Percentiles rank a stretch among this genome's conserved stretches.
Evolutionary conservation across 2,797 vertebrate genomes (phyloP).

Genomic region (Peromyscus melanophrys): DNA sequence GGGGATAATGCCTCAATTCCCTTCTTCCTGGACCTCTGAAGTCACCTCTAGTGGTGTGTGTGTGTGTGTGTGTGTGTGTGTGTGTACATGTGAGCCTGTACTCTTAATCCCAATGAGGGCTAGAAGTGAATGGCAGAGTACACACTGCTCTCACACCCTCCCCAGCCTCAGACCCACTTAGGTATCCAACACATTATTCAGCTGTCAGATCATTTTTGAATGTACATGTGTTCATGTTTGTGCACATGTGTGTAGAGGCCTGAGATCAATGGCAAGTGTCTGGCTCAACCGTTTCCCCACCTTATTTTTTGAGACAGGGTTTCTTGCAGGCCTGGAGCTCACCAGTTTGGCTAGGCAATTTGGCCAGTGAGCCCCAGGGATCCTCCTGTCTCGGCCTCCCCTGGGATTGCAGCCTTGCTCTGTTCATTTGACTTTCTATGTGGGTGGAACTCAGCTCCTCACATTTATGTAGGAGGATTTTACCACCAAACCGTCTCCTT

Average conservation of each 20-base stretch:
- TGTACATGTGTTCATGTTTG: neutral
- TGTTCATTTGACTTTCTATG: neutral
- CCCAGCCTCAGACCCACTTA: constrained; percentile 45
- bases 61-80: neutral
- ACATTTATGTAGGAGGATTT: neutral
- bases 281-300: neutral
- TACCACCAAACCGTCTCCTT: neutral
- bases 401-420: neutral
- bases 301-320: neutral
- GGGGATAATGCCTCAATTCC: neutral
- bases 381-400: neutral
- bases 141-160: fast-evolving
- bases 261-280: neutral
- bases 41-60: neutral
- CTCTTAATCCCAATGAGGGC: neutral
- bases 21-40: neutral
- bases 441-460: neutral
- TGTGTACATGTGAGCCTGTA: no score
- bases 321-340: neutral
- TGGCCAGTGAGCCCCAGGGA: neutral
- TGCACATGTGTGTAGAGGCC: neutral
- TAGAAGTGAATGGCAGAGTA: neutral
- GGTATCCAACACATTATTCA: constrained; percentile 4
- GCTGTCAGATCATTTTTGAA: neutral
- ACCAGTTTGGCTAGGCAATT: neutral